Percentiles rank a stretch among this genome's conserved stretches.
phyloP scores from a whole-genome alignment of 1,140 invertebrate species.

The Ditylenchus dipsaci region DNA sequence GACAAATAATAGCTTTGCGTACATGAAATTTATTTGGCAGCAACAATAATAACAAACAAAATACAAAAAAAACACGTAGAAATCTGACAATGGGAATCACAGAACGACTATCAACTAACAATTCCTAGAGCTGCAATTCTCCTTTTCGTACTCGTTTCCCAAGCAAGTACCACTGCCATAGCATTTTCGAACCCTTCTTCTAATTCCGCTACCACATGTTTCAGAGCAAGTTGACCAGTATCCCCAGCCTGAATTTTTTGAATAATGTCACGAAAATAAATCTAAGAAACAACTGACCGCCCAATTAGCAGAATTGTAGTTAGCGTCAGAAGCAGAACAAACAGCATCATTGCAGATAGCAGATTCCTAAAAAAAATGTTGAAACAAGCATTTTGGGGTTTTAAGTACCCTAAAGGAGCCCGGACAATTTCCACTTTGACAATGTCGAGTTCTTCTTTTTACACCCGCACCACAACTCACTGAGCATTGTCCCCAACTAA shows the following conservation, averaged over 20 bases:
- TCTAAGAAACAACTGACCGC: no score
- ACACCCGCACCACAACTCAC: constrained; percentile 51
- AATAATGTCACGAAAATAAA: constrained; percentile 13
- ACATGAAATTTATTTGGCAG: no score
- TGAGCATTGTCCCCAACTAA: constrained; percentile 39
- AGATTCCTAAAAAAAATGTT: constrained; percentile 35
- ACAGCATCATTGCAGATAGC: constrained; percentile 49
- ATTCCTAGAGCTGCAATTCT: no score
- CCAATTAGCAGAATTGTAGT: constrained; percentile 27
- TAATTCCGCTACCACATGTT: constrained; percentile 49
- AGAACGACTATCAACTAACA: no score
- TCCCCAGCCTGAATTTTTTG: constrained; percentile 50
- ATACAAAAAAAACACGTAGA: no score
- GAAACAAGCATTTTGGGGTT: not conserved
- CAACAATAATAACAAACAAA: no score
- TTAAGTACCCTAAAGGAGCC: constrained; percentile 31
- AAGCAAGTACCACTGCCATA: constrained; percentile 50
- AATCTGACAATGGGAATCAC: no score
- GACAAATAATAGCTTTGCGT: no score
- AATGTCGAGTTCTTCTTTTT: constrained; percentile 50
- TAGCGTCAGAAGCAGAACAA: constrained; percentile 44
- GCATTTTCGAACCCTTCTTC: constrained; percentile 54
- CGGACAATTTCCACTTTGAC: constrained; percentile 51
- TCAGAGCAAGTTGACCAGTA: constrained; percentile 54
- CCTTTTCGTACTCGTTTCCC: constrained; percentile 46